phyloP scores from a whole-genome alignment of 2,797 vertebrate species.

The Typhlichthys subterraneus region DNA sequence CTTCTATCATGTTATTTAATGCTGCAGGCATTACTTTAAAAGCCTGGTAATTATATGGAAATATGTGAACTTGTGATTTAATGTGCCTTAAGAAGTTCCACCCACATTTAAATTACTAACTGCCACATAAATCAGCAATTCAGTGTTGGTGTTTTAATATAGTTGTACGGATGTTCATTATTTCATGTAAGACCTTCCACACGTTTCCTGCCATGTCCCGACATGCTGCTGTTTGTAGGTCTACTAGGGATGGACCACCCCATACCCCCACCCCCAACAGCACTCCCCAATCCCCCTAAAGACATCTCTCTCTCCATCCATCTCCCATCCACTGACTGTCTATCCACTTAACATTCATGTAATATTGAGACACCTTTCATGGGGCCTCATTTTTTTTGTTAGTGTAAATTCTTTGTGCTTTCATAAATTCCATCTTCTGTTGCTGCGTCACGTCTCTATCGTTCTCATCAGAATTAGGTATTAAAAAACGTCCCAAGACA shows the following conservation, averaged over 20 bases:
- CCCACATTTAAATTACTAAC: neutral
- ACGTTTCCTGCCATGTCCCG: conserved; percentile 33
- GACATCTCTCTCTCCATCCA: conserved; percentile 21
- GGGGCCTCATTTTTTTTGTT: too few species aligned
- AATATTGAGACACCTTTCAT: too few species aligned
- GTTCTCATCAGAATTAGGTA: too few species aligned
- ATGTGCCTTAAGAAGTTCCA: neutral
- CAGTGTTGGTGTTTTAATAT: neutral
- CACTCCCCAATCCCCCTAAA: neutral
- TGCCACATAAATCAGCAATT: neutral
- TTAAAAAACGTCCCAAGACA: too few species aligned
- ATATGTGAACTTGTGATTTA: neutral
- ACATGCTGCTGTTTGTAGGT: conserved; percentile 29
- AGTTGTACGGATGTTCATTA: conserved; percentile 37
- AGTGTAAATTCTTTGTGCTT: too few species aligned
- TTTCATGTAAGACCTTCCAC: conserved; percentile 23
- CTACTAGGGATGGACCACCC: conserved; percentile 17
- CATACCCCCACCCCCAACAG: neutral
- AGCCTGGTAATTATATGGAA: conserved; percentile 1
- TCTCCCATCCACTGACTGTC: conserved; percentile 15
- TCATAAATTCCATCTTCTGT: too few species aligned
- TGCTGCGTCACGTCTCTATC: too few species aligned
- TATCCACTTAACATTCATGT: neutral
- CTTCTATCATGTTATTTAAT: neutral
- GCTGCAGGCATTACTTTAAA: neutral